Percentiles rank a stretch among this genome's conserved stretches.
Conservation (phyloP, 2,797 vertebrate genomes). For the Cirrhinus mrigala region DNA sequence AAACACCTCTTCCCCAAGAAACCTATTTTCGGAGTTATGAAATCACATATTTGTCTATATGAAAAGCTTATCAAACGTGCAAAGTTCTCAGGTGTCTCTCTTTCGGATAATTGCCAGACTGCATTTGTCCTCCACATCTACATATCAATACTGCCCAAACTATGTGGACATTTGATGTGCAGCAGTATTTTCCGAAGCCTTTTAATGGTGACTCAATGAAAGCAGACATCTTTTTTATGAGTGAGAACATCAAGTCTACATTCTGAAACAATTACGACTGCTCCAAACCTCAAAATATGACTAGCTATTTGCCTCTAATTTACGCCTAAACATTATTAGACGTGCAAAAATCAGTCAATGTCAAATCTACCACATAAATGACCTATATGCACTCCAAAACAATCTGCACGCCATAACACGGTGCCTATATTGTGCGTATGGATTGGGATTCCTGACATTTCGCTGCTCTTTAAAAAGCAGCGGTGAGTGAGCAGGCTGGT, state of each 20-base stretch:
- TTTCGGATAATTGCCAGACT: neutral
- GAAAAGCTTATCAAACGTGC: neutral
- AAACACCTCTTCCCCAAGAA: slow-evolving; percentile 19
- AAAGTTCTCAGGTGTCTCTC: neutral
- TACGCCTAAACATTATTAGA: neutral
- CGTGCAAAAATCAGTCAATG: slow-evolving; percentile 18
- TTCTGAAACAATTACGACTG: neutral
- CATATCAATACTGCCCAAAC: neutral
- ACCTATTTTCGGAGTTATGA: slow-evolving; percentile 40
- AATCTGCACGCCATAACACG: neutral
- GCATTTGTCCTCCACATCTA: neutral
- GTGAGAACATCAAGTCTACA: slow-evolving; percentile 1
- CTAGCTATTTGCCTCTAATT: neutral
- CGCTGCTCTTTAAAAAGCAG: slow-evolving; percentile 70
- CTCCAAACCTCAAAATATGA: neutral
- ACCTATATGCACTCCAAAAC: neutral
- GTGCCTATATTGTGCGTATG: slow-evolving; percentile 55
- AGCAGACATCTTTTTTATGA: slow-evolving; percentile 8
- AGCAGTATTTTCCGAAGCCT: neutral
- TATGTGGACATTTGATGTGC: neutral
- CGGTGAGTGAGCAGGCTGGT: slow-evolving; percentile 55
- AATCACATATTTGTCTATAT: slow-evolving; percentile 4
- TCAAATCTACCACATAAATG: slow-evolving; percentile 4
- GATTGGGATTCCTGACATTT: slow-evolving; percentile 71
- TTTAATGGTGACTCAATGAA: slow-evolving; percentile 11